These are phyloP conservation scores for Eremophila alpestris DNA, from an alignment of 2,797 vertebrate species.

Conservation along the genomic window DNA sequence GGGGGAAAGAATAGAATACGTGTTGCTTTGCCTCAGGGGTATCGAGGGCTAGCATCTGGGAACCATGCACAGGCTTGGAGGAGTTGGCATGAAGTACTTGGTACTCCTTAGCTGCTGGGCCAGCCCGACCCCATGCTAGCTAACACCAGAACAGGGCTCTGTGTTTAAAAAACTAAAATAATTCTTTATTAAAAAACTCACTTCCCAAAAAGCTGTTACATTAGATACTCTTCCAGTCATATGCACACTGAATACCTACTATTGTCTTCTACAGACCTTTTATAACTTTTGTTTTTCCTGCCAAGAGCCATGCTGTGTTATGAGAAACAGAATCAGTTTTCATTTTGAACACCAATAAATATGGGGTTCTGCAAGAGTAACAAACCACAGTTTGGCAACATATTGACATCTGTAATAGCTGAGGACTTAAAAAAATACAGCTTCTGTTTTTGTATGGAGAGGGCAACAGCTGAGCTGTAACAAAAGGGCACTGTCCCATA, in stretches of 20 bases:
- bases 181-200: neutral
- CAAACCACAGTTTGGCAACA: neutral
- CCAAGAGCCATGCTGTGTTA: neutral
- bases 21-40: neutral
- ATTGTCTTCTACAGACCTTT: neutral
- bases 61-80: neutral
- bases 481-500: neutral
- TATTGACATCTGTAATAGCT: neutral
- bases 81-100: neutral
- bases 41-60: neutral
- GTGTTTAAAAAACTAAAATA: neutral
- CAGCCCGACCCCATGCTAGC: neutral
- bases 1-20: neutral
- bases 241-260: neutral
- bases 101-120: neutral
- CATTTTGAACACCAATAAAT: neutral
- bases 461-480: neutral
- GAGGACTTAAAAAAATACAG: neutral
- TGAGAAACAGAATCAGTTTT: neutral
- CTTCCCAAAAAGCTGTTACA: neutral
- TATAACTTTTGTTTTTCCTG: neutral
- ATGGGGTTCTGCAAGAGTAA: neutral
- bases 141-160: neutral
- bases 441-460: neutral
- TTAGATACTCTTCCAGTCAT: neutral